These are phyloP conservation scores for Plagodis pulveraria DNA, from an alignment of 2,888 invertebrate genomes.

Conservation along the genomic window DNA sequence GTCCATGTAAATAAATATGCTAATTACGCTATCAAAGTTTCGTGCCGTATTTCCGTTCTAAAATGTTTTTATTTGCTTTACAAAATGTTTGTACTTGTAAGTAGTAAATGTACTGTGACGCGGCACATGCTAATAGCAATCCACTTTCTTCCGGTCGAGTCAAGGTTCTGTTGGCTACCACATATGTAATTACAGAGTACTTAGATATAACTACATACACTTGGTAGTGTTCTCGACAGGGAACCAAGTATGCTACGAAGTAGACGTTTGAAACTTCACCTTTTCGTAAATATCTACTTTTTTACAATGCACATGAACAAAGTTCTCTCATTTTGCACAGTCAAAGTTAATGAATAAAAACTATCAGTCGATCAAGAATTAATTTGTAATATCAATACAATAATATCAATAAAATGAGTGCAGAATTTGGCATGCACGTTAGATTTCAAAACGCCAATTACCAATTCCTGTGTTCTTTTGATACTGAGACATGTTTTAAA, in stretches of 20 bases:
- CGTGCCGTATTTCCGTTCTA: conserved; percentile 27
- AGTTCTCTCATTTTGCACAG: no score
- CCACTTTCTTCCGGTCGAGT: conserved; percentile 58
- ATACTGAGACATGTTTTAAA: no score
- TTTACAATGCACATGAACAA: no score
- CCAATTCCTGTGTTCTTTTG: no score
- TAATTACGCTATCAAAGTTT: conserved; percentile 17
- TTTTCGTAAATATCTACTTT: no score
- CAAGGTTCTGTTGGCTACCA: conserved; percentile 40
- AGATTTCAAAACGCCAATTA: no score
- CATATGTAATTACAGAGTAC: conserved; percentile 18
- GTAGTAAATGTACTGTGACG: conserved; percentile 38
- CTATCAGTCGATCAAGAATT: no score
- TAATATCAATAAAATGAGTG: no score
- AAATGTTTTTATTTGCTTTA: conserved; percentile 27
- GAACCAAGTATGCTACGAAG: neutral
- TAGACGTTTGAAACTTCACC: neutral
- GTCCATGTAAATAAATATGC: conserved; percentile 15
- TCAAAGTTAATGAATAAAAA: no score
- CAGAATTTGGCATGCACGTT: no score
- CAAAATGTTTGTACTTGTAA: conserved; percentile 18
- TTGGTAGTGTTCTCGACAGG: conserved; percentile 22
- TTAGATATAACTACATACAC: conserved; percentile 31
- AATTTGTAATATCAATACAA: no score
- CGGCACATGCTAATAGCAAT: conserved; percentile 52